Evolutionary conservation across 2,888 invertebrate species (phyloP).

Genomic region (Sceliomorpha sp.): DNA sequence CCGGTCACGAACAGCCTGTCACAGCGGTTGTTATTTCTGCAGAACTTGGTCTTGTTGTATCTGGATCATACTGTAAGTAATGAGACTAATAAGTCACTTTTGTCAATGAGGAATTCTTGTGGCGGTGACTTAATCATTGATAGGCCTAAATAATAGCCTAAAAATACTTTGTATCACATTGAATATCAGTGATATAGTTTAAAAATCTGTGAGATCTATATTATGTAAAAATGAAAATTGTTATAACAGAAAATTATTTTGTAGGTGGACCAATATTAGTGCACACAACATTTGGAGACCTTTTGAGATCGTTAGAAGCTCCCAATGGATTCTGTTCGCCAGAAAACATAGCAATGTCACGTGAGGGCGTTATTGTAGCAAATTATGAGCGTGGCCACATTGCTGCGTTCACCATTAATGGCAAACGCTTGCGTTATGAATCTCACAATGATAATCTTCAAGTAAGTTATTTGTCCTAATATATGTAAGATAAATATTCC

Average conservation of each 20-base stretch:
- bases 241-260: neutral
- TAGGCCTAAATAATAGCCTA: neutral
- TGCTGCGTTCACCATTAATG: slow-evolving; percentile 97
- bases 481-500: too few relatives aligned
- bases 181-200: neutral
- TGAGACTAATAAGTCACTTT: neutral
- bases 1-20: slow-evolving; percentile 98
- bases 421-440: slow-evolving; percentile 92
- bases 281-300: slow-evolving; percentile 98
- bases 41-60: slow-evolving; percentile 97
- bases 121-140: too few relatives aligned
- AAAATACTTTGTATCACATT: too few relatives aligned
- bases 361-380: slow-evolving; percentile 97
- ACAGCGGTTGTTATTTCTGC: slow-evolving; percentile 98
- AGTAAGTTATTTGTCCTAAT: slow-evolving; percentile 81
- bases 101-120: too few relatives aligned
- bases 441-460: slow-evolving; percentile 97
- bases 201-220: too few relatives aligned
- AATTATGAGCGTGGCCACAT: slow-evolving; percentile 96
- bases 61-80: slow-evolving; percentile 88
- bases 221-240: too few relatives aligned
- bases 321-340: slow-evolving; percentile 89
- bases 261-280: slow-evolving; percentile 96
- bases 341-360: slow-evolving; percentile 94
- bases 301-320: slow-evolving; percentile 93